A percentile compares a stretch with the other conserved stretches of the same genome.
Conservation (phyloP, 2,888 invertebrate species). For the Lamproptera curius region DNA sequence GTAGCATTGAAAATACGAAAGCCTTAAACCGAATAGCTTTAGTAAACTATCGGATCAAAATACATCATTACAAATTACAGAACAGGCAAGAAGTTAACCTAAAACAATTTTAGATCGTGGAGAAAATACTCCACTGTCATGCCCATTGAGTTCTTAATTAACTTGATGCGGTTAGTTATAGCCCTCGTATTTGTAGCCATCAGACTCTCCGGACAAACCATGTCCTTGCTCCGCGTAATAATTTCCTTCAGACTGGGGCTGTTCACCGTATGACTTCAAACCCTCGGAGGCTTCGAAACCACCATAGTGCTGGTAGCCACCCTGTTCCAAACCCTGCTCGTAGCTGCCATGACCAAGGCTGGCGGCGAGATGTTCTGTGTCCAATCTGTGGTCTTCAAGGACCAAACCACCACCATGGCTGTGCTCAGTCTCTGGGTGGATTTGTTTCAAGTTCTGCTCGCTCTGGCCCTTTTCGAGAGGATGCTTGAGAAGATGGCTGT, state of each 20-base stretch:
- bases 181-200: slow-evolving; percentile 61
- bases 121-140: slow-evolving; percentile 36
- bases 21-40: slow-evolving; percentile 38
- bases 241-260: slow-evolving; percentile 51
- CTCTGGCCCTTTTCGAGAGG: slow-evolving; percentile 81
- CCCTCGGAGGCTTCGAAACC: slow-evolving; percentile 58
- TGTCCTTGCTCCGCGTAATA: slow-evolving; percentile 52
- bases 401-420: slow-evolving; percentile 78
- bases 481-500: slow-evolving; percentile 80
- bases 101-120: slow-evolving; percentile 42
- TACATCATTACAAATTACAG: slow-evolving; percentile 11
- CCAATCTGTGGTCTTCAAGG: slow-evolving; percentile 76
- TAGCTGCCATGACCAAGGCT: slow-evolving; percentile 39
- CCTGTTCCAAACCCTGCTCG: slow-evolving; percentile 44
- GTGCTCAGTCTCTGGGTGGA: slow-evolving; percentile 80
- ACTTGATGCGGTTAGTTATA: slow-evolving; percentile 48
- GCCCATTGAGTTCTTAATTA: slow-evolving; percentile 34
- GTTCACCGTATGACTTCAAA: slow-evolving; percentile 57
- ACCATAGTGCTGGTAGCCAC: slow-evolving; percentile 39
- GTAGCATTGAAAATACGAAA: slow-evolving; percentile 37
- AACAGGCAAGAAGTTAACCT: slow-evolving; percentile 58
- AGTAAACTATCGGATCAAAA: slow-evolving; percentile 35
- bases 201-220: slow-evolving; percentile 48
- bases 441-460: slow-evolving; percentile 77
- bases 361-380: slow-evolving; percentile 55